phyloP scores from a whole-genome alignment of 2,113 vertebrate species.

The Egretta garzetta region DNA sequence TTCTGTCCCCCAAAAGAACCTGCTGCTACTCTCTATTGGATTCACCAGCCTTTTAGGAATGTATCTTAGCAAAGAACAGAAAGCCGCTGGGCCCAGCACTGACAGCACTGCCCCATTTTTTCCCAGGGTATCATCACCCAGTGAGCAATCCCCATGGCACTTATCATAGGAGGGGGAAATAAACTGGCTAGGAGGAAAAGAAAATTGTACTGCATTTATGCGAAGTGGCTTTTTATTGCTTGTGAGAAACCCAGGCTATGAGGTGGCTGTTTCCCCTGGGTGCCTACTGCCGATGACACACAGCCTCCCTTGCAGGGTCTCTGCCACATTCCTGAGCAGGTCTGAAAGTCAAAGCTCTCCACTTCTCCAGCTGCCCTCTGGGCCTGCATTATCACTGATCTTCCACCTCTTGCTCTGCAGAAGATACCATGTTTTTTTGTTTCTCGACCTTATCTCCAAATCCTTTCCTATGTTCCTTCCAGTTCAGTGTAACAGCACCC shows the following conservation, averaged over 20 bases:
- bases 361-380: not conserved
- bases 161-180: not conserved
- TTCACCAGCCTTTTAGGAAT: not conserved
- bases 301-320: conserved; percentile 6
- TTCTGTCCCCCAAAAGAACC: not conserved
- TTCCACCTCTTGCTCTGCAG: not conserved
- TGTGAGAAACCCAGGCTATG: conserved; percentile 35
- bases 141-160: conserved; percentile 8
- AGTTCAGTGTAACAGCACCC: not conserved
- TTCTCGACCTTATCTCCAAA: not conserved
- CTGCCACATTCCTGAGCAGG: not conserved
- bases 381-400: not conserved
- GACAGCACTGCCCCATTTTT: not conserved
- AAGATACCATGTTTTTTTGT: not conserved
- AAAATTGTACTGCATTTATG: conserved; percentile 32
- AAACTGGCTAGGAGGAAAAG: conserved; percentile 1
- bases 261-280: conserved; percentile 36
- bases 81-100: not conserved
- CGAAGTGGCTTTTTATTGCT: conserved; percentile 39
- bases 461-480: not conserved
- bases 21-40: not conserved
- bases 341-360: not conserved
- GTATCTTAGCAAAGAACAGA: not conserved
- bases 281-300: conserved; percentile 24
- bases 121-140: not conserved